These are phyloP conservation scores for Neolamprologus modestus DNA, from an alignment of 2,113 vertebrate genomes.

Conservation along the genomic window DNA sequence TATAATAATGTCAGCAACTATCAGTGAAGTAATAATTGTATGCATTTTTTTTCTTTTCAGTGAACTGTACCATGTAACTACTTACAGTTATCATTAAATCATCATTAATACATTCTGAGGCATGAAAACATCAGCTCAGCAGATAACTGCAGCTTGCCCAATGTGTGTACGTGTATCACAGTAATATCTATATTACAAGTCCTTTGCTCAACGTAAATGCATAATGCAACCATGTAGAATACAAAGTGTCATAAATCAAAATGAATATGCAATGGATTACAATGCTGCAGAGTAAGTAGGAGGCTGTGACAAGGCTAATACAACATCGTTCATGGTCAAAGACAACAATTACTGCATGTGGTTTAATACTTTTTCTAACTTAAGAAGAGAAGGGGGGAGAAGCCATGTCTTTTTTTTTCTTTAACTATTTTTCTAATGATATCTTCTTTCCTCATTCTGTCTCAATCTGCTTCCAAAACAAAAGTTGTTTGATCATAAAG, in stretches of 20 bases:
- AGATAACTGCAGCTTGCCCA: constrained; percentile 58
- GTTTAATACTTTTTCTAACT: constrained; percentile 84
- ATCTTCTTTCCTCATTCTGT: constrained; percentile 71
- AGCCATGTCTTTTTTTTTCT: constrained; percentile 68
- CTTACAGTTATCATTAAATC: neutral
- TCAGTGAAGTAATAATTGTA: constrained; percentile 26
- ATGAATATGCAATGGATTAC: constrained; percentile 83
- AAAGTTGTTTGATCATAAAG: constrained; percentile 97
- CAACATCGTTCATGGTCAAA: constrained; percentile 80
- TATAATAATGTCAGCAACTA: constrained; percentile 32
- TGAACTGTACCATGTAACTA: neutral
- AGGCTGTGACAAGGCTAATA: constrained; percentile 78
- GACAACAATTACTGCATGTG: constrained; percentile 80
- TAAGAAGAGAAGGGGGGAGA: constrained; percentile 71
- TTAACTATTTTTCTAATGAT: constrained; percentile 32
- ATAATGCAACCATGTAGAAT: constrained; percentile 71
- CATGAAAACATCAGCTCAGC: neutral
- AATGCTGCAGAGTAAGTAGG: constrained; percentile 26
- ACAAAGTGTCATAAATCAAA: constrained; percentile 80
- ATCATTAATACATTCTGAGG: constrained; percentile 17
- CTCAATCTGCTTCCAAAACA: constrained; percentile 68
- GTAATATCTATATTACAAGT: constrained; percentile 81
- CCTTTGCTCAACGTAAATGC: constrained; percentile 77
- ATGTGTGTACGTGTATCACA: constrained; percentile 77
- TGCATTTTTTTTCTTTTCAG: neutral